Evolutionary conservation across 2,113 vertebrate genomes (phyloP).

Genomic region (Scytalopus superciliaris): DNA sequence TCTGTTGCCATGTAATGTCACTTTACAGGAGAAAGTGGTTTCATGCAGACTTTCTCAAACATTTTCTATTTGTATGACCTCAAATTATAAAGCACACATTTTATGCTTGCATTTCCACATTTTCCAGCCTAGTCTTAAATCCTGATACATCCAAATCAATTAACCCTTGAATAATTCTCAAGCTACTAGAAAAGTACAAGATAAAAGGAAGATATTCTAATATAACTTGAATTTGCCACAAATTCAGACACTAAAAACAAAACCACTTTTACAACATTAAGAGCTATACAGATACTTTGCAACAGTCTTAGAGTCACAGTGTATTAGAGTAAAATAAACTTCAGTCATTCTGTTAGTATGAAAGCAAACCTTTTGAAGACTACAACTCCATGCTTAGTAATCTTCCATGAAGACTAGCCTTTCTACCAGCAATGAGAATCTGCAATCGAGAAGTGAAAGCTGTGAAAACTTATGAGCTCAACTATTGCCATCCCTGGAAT

Average conservation of each 20-base stretch:
- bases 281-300: background rate
- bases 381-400: background rate
- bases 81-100: background rate
- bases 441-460: background rate
- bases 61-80: background rate
- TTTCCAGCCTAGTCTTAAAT: background rate
- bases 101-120: background rate
- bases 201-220: background rate
- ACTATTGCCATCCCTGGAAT: background rate
- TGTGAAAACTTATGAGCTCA: background rate
- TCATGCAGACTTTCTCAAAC: background rate
- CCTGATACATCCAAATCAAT: background rate
- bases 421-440: background rate
- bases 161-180: background rate
- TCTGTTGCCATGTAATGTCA: background rate
- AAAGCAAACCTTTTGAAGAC: background rate
- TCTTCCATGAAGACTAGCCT: background rate
- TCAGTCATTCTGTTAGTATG: background rate
- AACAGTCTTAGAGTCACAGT: background rate
- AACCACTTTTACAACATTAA: background rate
- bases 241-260: background rate
- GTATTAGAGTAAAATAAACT: background rate
- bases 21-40: background rate
- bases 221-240: background rate
- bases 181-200: background rate